Evolutionary conservation across 1,140 invertebrate genomes (phyloP).

Genomic region (Coptotermes formosanus): DNA sequence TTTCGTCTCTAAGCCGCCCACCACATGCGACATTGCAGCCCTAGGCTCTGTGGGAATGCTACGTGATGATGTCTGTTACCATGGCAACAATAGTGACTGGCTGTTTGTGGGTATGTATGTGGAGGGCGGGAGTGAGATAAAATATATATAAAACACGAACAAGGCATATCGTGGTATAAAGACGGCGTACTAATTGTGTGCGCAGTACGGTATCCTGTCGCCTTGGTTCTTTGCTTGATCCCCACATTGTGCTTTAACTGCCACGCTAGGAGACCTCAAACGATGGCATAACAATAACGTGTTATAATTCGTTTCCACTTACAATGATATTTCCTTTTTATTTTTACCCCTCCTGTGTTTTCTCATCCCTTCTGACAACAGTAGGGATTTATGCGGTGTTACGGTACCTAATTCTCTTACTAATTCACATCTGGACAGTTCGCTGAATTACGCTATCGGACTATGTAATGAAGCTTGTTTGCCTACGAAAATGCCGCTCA

Average conservation of each 20-base stretch:
- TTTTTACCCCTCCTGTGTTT: not conserved
- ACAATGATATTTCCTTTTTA: too few relatives aligned
- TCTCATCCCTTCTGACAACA: not conserved
- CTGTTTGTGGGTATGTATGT: not conserved
- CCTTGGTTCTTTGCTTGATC: not conserved
- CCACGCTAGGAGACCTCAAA: not conserved
- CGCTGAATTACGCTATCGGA: not conserved
- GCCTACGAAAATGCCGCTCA: not conserved
- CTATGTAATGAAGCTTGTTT: not conserved
- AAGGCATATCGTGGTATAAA: not conserved
- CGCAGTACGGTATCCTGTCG: not conserved
- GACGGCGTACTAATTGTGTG: not conserved
- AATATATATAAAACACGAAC: not conserved
- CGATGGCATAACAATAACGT: not conserved
- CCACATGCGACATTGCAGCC: not conserved
- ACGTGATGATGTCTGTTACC: not conserved
- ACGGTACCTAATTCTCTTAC: not conserved
- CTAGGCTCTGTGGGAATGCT: slow-evolving; percentile 12
- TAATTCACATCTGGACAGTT: not conserved
- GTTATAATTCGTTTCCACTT: not conserved
- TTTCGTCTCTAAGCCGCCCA: not conserved
- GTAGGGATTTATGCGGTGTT: not conserved
- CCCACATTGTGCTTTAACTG: not conserved
- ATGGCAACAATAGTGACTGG: slow-evolving; percentile 1
- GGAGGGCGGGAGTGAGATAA: not conserved